Evolutionary conservation across 2,888 invertebrate genomes (phyloP), one percentile per base, ranked within the genome.

Genomic region (Cryptophagus acutangulus): DNA sequence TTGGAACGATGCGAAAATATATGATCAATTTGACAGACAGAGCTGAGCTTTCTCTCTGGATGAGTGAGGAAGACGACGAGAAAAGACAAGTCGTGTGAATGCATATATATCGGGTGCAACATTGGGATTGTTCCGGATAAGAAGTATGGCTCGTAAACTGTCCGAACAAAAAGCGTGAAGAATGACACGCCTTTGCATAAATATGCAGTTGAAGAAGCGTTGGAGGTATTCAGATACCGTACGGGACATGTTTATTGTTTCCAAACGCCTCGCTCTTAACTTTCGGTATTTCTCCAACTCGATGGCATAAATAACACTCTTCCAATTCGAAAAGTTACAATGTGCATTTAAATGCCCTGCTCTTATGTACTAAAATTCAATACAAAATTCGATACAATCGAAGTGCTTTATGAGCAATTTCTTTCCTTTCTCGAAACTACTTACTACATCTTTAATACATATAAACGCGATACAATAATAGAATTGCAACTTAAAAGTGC

Each of bases 231-330:
- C 48, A 48, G 41, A 41, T 44, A 41, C 43, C 42, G 42, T 41
- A 43, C 38, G 43, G 46, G 45, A 41, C 46, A 49, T 51, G 49
- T 51, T 51, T 51, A 51, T 49, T 51, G 51, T 51, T 49, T 51
- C 45, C 48, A 51, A 51, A 47, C 46, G 47, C 33, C n/a, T 41
- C 37, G 33, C 49, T 40, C 45, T 48, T 43, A 43, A 42, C 40
- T 50, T 50, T 46, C 40, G 43, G 37, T 41, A 25, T 13, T 34
- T 40, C 39, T 44, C 44, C 38, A 45, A 39, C 40, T 33, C 38
- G 38, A 29, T n/a, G n/a, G 10, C 41, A 48, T 50, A 50, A 50
- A 50, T 50, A 48, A 42, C 44, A 24, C 41, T n/a, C n/a, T 40
- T 33, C 31, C 38, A 45, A 45, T 47, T 33, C 45, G 38, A 33